These are phyloP conservation scores for Hydrozoanthus gracilis DNA, from an alignment of 92 coral and sea anemone species.

Conservation along the genomic window DNA sequence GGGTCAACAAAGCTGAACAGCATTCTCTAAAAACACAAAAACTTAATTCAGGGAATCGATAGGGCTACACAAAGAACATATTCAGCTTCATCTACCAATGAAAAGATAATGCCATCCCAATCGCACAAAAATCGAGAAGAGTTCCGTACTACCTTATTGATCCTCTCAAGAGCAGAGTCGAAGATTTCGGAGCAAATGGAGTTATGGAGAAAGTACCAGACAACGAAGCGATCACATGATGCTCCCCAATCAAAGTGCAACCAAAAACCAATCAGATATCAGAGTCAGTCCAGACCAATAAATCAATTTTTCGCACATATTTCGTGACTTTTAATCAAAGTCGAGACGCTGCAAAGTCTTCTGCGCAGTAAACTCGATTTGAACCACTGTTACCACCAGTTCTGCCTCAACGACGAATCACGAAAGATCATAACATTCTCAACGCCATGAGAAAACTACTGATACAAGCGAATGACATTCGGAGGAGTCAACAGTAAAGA, in stretches of 20 bases:
- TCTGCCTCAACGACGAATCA: slow-evolving; percentile 45
- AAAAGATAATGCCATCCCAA: slow-evolving; percentile 29
- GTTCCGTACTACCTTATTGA: neutral
- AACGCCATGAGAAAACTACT: slow-evolving; percentile 60
- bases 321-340: slow-evolving; percentile 8
- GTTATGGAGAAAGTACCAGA: neutral
- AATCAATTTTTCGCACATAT: slow-evolving; percentile 63
- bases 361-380: slow-evolving; percentile 55
- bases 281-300: slow-evolving; percentile 71
- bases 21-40: slow-evolving; percentile 34
- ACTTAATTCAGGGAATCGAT: slow-evolving; percentile 51
- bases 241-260: slow-evolving; percentile 49
- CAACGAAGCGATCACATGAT: neutral
- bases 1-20: slow-evolving; percentile 34
- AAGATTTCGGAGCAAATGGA: neutral
- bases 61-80: slow-evolving; percentile 56
- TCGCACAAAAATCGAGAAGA: slow-evolving; percentile 56
- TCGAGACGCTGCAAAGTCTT: slow-evolving; percentile 54
- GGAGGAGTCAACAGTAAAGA: slow-evolving; percentile 57
- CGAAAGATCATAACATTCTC: slow-evolving; percentile 18
- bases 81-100: slow-evolving; percentile 60
- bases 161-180: slow-evolving; percentile 46
- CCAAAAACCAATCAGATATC: slow-evolving; percentile 74
- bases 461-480: slow-evolving; percentile 59
- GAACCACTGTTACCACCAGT: slow-evolving; percentile 53